These are phyloP conservation scores for Lacerta agilis DNA, from an alignment of 2,797 vertebrate species.

Conservation along the genomic window DNA sequence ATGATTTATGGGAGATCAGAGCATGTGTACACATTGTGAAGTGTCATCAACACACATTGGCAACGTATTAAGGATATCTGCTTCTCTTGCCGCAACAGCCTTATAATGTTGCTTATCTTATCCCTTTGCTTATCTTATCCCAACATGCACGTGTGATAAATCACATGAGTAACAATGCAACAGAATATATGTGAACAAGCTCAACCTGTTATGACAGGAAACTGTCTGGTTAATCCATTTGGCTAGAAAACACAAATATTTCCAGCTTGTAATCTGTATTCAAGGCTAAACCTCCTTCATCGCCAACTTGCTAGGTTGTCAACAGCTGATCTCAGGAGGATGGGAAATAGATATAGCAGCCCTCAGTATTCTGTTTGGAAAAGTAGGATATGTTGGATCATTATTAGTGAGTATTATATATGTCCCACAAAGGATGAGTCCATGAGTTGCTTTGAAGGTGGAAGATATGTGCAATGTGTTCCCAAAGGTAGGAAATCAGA, in stretches of 20 bases:
- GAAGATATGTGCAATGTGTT: conserved; percentile 26
- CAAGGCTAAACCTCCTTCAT: conserved; percentile 3
- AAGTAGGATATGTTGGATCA: conserved; percentile 1
- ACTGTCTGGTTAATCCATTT: not conserved
- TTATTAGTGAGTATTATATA: conserved; percentile 1
- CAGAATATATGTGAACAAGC: not conserved
- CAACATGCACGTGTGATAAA: not conserved
- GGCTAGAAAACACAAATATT: conserved; percentile 17
- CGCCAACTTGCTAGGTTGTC: conserved; percentile 7
- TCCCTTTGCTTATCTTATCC: not conserved
- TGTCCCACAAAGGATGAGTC: not conserved
- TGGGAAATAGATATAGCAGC: conserved; percentile 26
- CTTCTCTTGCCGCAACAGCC: not conserved
- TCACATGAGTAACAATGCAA: not conserved
- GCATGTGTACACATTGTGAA: not conserved
- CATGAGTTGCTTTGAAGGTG: conserved; percentile 26
- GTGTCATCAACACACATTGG: not conserved
- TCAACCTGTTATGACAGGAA: conserved; percentile 11
- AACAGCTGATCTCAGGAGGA: conserved; percentile 9
- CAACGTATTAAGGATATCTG: not conserved
- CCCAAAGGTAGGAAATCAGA: conserved; percentile 5
- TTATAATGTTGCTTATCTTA: not conserved
- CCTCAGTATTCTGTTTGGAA: conserved; percentile 23
- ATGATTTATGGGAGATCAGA: not conserved
- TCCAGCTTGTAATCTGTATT: conserved; percentile 28